Percentiles rank a stretch among this genome's conserved stretches.
phyloP scores from a whole-genome alignment of 1,140 invertebrate species.

The Stegodyphus mimosarum region DNA sequence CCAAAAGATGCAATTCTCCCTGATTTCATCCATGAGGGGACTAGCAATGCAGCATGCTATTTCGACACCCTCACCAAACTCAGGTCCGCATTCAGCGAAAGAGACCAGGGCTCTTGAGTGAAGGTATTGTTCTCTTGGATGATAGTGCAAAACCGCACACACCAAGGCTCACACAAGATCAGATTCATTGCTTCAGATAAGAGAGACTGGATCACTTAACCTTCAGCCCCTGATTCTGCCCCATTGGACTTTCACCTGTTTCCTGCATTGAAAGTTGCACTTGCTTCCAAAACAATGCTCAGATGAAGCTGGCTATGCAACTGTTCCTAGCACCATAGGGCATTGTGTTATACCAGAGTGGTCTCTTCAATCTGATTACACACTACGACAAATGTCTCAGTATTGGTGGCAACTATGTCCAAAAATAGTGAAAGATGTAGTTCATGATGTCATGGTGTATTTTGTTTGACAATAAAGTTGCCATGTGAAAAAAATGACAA shows the following conservation, averaged over 20 bases:
- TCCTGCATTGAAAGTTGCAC: background rate
- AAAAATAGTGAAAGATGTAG: background rate
- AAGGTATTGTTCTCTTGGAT: background rate
- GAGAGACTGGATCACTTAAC: background rate
- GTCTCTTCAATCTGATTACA: background rate
- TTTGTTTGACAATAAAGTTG: background rate
- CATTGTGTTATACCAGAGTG: background rate
- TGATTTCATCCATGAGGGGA: background rate
- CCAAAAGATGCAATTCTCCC: background rate
- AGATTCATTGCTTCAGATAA: background rate
- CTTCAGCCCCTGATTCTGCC: background rate
- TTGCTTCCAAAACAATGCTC: background rate
- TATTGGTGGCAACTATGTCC: background rate
- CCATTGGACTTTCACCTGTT: conserved; percentile 2
- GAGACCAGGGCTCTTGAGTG: background rate
- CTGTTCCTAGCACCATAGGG: background rate
- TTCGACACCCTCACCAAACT: background rate
- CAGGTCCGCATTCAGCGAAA: background rate
- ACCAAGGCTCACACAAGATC: background rate
- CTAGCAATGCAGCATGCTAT: background rate
- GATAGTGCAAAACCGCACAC: background rate
- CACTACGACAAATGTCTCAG: background rate
- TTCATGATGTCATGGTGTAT: background rate
- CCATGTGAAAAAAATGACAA: conserved; percentile 1
- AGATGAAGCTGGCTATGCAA: background rate